phyloP scores from a whole-genome alignment of 1,140 invertebrate genomes.

The Kradibia gibbosae region DNA sequence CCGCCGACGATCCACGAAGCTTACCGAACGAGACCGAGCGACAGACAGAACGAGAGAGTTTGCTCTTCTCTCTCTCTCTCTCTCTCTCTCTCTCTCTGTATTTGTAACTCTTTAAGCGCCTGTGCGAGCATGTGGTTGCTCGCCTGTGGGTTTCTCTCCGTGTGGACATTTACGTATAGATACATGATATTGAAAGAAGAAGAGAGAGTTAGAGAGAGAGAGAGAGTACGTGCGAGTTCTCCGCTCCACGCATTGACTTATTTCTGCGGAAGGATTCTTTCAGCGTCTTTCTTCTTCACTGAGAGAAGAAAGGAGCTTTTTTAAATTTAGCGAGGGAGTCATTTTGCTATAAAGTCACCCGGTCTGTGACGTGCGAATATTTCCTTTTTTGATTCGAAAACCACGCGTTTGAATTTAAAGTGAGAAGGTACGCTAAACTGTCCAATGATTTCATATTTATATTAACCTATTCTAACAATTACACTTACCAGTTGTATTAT shows the following conservation, averaged over 20 bases:
- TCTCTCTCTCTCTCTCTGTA: too few species aligned
- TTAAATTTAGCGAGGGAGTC: not conserved
- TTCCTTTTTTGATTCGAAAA: not conserved
- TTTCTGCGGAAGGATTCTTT: slow-evolving; percentile 11
- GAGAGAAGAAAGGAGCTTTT: not conserved
- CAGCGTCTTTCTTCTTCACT: not conserved
- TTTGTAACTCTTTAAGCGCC: too few species aligned
- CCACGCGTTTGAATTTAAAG: not conserved
- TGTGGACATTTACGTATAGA: too few species aligned
- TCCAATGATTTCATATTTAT: not conserved
- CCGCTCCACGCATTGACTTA: slow-evolving; percentile 31
- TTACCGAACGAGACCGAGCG: slow-evolving; percentile 58
- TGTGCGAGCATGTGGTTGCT: too few species aligned
- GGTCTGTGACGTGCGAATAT: not conserved
- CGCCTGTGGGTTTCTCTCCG: too few species aligned
- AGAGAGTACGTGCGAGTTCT: not conserved
- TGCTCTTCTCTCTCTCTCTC: too few species aligned
- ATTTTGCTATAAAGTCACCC: not conserved
- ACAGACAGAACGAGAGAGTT: not conserved
- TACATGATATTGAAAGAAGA: slow-evolving; percentile 51
- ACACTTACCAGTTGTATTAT: too few species aligned
- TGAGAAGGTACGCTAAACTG: not conserved
- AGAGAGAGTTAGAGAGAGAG: slow-evolving; percentile 50
- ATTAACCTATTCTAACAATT: not conserved
- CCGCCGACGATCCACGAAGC: slow-evolving; percentile 70